Evolutionary conservation across 2,797 vertebrate genomes (phyloP), one percentile per base, ranked within the genome.

Genomic region (Enteromius anoplus): DNA sequence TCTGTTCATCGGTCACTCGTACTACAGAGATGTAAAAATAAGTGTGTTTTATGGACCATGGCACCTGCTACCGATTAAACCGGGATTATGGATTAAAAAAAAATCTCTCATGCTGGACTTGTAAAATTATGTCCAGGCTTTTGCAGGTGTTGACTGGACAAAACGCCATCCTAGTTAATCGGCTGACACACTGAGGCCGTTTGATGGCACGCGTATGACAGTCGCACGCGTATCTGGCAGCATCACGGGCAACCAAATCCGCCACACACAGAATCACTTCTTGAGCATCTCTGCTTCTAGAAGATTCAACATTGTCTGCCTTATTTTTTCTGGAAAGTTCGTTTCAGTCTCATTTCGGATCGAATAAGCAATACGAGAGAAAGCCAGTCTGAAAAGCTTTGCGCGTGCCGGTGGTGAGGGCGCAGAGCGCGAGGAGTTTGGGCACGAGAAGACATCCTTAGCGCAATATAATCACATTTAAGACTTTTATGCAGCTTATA

Each of bases 171-270:
- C 15, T 4, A 3, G 21, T 64, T 71, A 37, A 40, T 3, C n/a
- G 10, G n/a, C 17, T n/a, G 42, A 53, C 42, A 65, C 42, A 23
- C 8, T 23, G 58, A 55, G 66, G 49, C 32, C 62, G 45, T 72
- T 79, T 83, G 84, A 85, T 85, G 72, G 69, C 77, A 85, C 78
- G 70, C 86, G 79, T 73, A 80, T 80, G 77, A 79, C 55, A 77
- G 58, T 51, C 34, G 64, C 62, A 77, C 49, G 64, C 77, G 62
- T 47, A 65, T 47, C 81, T 60, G 45, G 15, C 37, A 73, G 60
- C 73, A 40, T 75, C 37, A 21, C 69, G 17, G 19, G 60, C n/a
- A 26, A 49, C 45, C 68, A 62, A 84, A 81, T 42, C 29, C 53
- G 71, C 37, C 85, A 29, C 71, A 37, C 68, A 69, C 21, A 53